Percentiles rank a stretch among this genome's conserved stretches.
Evolutionary conservation across 2,888 invertebrate species (phyloP).

Genomic region (Flexamia atlantica): DNA sequence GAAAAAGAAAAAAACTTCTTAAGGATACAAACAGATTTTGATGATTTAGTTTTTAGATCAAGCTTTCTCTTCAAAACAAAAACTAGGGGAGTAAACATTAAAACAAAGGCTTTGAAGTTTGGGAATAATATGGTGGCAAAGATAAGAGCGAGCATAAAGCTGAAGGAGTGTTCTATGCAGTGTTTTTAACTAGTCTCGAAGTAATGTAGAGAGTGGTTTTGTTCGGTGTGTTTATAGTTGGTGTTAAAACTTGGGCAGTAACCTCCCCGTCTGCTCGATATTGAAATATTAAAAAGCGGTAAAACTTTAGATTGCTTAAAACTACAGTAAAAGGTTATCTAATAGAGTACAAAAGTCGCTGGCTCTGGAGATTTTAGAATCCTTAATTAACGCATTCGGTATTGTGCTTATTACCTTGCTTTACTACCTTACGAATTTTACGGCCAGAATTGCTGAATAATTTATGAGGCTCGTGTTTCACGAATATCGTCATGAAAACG

Average conservation of each 20-base stretch:
- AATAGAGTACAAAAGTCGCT: slow-evolving; percentile 29
- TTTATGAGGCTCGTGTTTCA: slow-evolving; percentile 6
- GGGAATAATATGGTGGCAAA: not conserved
- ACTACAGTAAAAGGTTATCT: slow-evolving; percentile 28
- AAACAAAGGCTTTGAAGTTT: not conserved
- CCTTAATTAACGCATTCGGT: slow-evolving; percentile 18
- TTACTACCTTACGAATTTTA: slow-evolving; percentile 34
- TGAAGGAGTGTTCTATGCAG: slow-evolving; percentile 2
- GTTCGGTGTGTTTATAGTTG: slow-evolving; percentile 40
- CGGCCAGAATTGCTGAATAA: not conserved
- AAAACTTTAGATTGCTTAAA: slow-evolving; percentile 32
- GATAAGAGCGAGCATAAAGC: not conserved
- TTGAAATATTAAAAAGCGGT: slow-evolving; percentile 35
- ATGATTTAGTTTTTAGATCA: no score
- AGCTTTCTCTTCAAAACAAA: no score
- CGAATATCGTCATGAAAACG: not conserved
- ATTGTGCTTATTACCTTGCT: slow-evolving; percentile 20
- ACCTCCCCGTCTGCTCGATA: slow-evolving; percentile 35
- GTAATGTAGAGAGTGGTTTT: slow-evolving; percentile 38
- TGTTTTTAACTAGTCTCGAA: slow-evolving; percentile 20
- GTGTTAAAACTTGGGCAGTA: slow-evolving; percentile 35
- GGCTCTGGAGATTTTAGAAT: not conserved
- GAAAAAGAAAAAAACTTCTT: no score
- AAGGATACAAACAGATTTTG: no score
- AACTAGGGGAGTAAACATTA: no score